Conservation (phyloP, 2,888 invertebrate species). For the Apotomis betuletana region DNA sequence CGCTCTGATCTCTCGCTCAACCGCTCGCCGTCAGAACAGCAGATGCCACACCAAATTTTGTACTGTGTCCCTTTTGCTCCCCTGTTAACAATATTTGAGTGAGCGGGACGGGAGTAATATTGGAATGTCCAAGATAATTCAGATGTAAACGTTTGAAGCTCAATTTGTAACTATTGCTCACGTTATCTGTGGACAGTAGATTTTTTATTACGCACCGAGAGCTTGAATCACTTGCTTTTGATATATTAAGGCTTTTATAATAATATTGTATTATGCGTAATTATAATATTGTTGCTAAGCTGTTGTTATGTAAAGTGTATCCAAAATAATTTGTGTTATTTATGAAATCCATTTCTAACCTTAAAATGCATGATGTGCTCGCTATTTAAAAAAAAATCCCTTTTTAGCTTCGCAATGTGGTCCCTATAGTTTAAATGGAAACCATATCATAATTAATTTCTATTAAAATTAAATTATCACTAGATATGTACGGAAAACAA, state of each 20-base stretch:
- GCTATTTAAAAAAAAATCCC: too few species aligned
- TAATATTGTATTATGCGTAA: constrained; percentile 1
- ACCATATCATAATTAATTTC: too few species aligned
- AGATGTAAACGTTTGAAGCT: constrained; percentile 23
- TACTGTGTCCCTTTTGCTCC: background rate
- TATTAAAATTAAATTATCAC: too few species aligned
- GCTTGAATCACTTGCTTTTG: constrained; percentile 7
- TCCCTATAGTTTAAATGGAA: too few species aligned
- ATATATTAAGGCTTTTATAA: background rate
- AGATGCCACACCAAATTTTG: too few species aligned
- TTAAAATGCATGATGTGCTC: too few species aligned
- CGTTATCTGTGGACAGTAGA: constrained; percentile 35
- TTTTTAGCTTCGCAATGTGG: too few species aligned
- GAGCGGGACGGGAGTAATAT: background rate
- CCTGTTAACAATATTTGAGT: background rate
- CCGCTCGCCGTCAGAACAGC: too few species aligned
- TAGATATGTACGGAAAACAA: too few species aligned
- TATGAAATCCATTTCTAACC: too few species aligned
- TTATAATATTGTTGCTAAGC: background rate
- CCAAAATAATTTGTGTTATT: too few species aligned
- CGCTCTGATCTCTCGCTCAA: too few species aligned
- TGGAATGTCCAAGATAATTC: background rate
- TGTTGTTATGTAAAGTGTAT: background rate
- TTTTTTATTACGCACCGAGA: constrained; percentile 29
- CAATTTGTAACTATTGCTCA: constrained; percentile 41